Conservation (phyloP, 1,140 invertebrate genomes). For the Panagrolaimus sp. region DNA sequence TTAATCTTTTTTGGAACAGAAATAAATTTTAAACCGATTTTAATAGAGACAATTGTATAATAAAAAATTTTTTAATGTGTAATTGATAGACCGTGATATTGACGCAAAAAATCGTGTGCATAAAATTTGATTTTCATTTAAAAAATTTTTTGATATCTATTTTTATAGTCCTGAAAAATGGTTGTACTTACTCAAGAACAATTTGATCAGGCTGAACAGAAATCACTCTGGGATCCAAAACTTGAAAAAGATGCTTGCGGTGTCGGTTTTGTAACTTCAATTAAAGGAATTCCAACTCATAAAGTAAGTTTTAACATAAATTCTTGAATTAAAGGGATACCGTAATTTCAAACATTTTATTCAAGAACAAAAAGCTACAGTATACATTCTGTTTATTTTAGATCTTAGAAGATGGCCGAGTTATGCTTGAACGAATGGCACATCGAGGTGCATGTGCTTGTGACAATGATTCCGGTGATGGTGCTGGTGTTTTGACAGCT, state of each 20-base stretch:
- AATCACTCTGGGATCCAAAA: constrained; percentile 87
- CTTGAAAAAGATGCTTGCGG: constrained; percentile 93
- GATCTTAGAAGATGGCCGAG: constrained; percentile 89
- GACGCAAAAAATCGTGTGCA: too few species aligned
- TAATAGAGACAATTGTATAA: too few species aligned
- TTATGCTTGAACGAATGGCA: constrained; percentile 88
- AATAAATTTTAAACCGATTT: too few species aligned
- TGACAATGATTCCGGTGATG: constrained; percentile 97
- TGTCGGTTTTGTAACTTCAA: constrained; percentile 95
- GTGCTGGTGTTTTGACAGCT: constrained; percentile 87
- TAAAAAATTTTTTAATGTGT: too few species aligned
- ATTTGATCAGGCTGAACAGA: constrained; percentile 53
- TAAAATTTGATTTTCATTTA: too few species aligned
- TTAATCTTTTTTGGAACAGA: too few species aligned
- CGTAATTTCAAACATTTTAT: too few species aligned
- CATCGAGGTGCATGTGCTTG: constrained; percentile 95
- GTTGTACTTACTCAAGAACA: constrained; percentile 55
- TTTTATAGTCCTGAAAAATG: constrained; percentile 28
- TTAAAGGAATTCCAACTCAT: constrained; percentile 84
- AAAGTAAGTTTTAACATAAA: constrained; percentile 68
- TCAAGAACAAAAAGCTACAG: too few species aligned
- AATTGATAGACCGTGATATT: too few species aligned
- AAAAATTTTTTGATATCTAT: too few species aligned
- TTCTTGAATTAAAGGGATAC: too few species aligned
- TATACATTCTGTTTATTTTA: constrained; percentile 61